A percentile compares a stretch with the other conserved stretches of the same genome.
Evolutionary conservation across 2,113 vertebrate species (phyloP).

Genomic region (Apaloderma vittatum): DNA sequence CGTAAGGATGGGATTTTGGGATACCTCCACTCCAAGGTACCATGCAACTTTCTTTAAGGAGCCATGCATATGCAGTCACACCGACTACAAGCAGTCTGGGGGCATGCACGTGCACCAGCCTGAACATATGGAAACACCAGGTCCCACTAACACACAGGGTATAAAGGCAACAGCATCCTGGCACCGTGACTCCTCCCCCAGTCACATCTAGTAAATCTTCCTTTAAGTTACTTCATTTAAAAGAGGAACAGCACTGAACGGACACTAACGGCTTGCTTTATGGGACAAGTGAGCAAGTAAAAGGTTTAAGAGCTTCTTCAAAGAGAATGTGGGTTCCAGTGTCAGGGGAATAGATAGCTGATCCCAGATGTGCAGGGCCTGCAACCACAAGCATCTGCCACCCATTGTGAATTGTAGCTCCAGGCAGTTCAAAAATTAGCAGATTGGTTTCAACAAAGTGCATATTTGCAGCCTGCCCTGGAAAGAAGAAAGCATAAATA

Average conservation of each 20-base stretch:
- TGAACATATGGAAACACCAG: not conserved
- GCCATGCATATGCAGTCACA: not conserved
- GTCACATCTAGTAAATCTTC: not conserved
- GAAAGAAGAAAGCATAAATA: constrained; percentile 24
- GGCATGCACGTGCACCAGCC: not conserved
- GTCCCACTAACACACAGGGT: not conserved
- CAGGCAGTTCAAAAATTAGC: constrained; percentile 39
- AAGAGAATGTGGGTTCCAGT: not conserved
- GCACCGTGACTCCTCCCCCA: not conserved
- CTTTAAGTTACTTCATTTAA: not conserved
- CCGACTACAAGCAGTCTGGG: not conserved
- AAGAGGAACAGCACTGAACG: not conserved
- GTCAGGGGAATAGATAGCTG: constrained; percentile 19
- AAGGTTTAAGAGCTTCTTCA: constrained; percentile 24
- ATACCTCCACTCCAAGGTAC: not conserved
- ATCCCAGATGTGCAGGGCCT: constrained; percentile 8
- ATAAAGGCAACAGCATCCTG: not conserved
- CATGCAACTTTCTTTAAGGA: not conserved
- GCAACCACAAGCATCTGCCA: constrained; percentile 47
- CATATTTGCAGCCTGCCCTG: constrained; percentile 33
- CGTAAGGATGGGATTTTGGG: constrained; percentile 9
- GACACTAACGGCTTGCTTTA: not conserved
- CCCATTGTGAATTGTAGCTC: not conserved
- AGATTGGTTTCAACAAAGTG: constrained; percentile 48
- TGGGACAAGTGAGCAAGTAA: not conserved